Evolutionary conservation across 1,140 invertebrate species (phyloP).

Genomic region (Drosophila repleta): DNA sequence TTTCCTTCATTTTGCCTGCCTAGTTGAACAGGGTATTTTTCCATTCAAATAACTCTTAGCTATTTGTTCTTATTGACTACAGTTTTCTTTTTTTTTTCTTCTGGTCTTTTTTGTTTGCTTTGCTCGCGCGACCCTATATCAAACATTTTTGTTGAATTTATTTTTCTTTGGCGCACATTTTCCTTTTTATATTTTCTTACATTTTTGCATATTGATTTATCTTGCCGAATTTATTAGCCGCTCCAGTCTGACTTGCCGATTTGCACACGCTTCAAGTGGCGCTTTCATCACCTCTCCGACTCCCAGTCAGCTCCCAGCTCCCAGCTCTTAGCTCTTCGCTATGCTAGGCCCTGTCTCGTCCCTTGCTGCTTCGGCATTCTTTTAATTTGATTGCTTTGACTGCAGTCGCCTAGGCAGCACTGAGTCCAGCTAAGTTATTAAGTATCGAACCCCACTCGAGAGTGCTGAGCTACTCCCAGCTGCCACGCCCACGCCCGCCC

Average conservation of each 20-base stretch:
- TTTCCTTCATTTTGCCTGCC: background rate
- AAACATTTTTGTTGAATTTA: background rate
- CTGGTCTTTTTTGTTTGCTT: constrained; percentile 29
- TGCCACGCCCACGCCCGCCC: background rate
- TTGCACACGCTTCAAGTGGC: constrained; percentile 56
- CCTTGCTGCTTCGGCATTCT: constrained; percentile 25
- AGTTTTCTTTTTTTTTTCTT: background rate
- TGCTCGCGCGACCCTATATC: constrained; percentile 3
- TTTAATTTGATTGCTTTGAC: constrained; percentile 73
- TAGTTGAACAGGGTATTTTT: constrained; percentile 5
- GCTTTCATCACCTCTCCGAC: constrained; percentile 56
- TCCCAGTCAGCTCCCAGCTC: background rate
- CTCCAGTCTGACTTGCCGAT: constrained; percentile 51
- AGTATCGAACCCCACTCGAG: background rate
- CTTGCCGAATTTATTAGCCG: constrained; percentile 70
- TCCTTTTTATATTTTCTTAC: constrained; percentile 25
- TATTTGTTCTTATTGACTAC: constrained; percentile 35
- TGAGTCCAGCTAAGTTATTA: constrained; percentile 64
- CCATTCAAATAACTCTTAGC: background rate
- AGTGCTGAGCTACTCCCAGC: no score
- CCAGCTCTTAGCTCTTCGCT: background rate
- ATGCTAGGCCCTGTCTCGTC: background rate
- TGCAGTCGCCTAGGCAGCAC: constrained; percentile 52
- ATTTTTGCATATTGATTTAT: constrained; percentile 70
- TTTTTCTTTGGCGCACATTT: background rate